Conservation (phyloP, 2,888 invertebrate genomes). For the Desoria tigrina region DNA sequence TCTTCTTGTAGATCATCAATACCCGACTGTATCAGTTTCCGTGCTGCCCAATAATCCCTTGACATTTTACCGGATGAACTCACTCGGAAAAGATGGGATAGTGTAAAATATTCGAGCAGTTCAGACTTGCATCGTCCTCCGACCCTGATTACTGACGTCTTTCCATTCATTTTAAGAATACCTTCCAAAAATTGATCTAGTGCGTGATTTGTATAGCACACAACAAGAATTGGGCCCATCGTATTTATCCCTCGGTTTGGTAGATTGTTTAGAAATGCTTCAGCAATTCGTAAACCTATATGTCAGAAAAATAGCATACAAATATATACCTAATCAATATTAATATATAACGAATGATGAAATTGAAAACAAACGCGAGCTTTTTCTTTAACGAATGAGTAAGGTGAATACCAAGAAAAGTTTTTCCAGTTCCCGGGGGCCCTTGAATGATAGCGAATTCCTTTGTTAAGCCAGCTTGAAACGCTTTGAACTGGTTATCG, state of each 20-base stretch:
- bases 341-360: too few species aligned
- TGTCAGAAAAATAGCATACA: conserved; percentile 57
- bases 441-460: conserved; percentile 79
- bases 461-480: conserved; percentile 67
- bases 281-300: conserved; percentile 74
- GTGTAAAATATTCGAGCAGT: conserved; percentile 19
- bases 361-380: not conserved
- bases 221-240: conserved; percentile 70
- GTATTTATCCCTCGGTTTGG: conserved; percentile 55
- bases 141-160: conserved; percentile 33
- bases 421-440: conserved; percentile 62
- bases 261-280: conserved; percentile 66
- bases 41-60: conserved; percentile 8
- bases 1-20: conserved; percentile 31
- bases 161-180: conserved; percentile 57
- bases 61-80: conserved; percentile 5
- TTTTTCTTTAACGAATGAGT: not conserved
- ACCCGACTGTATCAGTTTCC: conserved; percentile 12
- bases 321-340: not conserved
- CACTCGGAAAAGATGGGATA: too few species aligned
- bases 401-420: conserved; percentile 53
- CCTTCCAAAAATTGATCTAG: conserved; percentile 82
- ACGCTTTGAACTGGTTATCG: conserved; percentile 68
- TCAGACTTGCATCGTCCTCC: conserved; percentile 40
- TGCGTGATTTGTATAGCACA: conserved; percentile 84